Conservation (phyloP, 2,113 vertebrate species). For the Neoarius graeffei region DNA sequence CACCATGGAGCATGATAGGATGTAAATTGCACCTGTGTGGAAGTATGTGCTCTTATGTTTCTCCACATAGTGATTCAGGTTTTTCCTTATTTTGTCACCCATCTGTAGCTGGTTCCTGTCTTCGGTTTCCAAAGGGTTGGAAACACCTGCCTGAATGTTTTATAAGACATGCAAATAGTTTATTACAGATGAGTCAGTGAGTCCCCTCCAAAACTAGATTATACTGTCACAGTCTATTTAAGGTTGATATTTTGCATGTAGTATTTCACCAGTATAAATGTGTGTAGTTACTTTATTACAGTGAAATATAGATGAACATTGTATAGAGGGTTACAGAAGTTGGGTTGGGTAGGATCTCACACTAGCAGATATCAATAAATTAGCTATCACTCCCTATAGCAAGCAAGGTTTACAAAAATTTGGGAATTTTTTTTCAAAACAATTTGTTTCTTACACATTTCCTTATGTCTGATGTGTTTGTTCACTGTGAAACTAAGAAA, state of each 20-base stretch:
- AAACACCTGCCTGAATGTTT: slow-evolving; percentile 7
- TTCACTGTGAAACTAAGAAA: background rate
- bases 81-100: slow-evolving; percentile 1
- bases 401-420: no score
- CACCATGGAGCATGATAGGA: background rate
- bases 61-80: background rate
- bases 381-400: background rate
- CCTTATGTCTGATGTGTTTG: background rate
- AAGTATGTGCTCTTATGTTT: background rate
- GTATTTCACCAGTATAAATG: background rate
- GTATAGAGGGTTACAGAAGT: background rate
- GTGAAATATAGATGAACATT: background rate
- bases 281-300: background rate
- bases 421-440: no score
- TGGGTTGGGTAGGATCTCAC: background rate
- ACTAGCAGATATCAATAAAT: background rate
- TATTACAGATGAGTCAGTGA: background rate
- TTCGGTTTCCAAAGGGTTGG: background rate
- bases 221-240: background rate
- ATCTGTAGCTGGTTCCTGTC: slow-evolving; percentile 1
- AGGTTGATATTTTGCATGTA: background rate
- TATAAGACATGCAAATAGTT: slow-evolving; percentile 9
- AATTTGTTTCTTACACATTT: background rate
- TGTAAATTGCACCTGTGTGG: background rate
- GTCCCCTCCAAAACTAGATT: background rate